Evolutionary conservation across 2,797 vertebrate species (phyloP).

Genomic region (Menidia menidia): DNA sequence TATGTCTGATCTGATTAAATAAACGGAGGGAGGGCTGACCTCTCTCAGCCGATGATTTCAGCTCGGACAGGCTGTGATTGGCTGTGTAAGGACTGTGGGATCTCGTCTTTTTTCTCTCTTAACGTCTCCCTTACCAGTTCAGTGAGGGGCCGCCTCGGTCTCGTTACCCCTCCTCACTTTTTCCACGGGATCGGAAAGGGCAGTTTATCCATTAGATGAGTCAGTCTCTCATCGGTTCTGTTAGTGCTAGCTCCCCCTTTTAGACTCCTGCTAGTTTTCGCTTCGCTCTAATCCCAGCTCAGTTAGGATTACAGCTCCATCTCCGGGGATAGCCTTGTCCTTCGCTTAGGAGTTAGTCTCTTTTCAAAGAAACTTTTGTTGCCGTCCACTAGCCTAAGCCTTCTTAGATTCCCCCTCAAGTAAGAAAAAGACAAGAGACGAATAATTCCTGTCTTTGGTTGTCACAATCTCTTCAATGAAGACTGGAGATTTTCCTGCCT

Average conservation of each 20-base stretch:
- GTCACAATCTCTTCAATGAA: slow-evolving; percentile 32
- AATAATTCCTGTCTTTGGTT: slow-evolving; percentile 37
- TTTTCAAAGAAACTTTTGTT: slow-evolving; percentile 65
- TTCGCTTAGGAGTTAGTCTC: slow-evolving; percentile 57
- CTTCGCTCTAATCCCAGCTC: slow-evolving; percentile 74
- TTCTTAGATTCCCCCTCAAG: slow-evolving; percentile 41
- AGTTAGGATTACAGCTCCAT: slow-evolving; percentile 67
- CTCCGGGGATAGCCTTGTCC: slow-evolving; percentile 59
- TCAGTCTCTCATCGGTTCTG: slow-evolving; percentile 65
- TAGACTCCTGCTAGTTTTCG: slow-evolving; percentile 56
- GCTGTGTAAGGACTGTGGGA: slow-evolving; percentile 54
- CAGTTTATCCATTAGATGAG: slow-evolving; percentile 67
- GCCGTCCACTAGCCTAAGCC: slow-evolving; percentile 61
- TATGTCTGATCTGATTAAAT: slow-evolving; percentile 55
- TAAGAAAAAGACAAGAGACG: slow-evolving; percentile 45
- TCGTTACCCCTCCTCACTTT: slow-evolving; percentile 45
- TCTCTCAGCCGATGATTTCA: slow-evolving; percentile 49
- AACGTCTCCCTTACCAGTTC: slow-evolving; percentile 57
- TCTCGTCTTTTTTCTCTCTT: slow-evolving; percentile 43
- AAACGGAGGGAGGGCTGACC: slow-evolving; percentile 37
- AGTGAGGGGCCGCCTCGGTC: slow-evolving; percentile 51
- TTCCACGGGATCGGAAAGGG: slow-evolving; percentile 52
- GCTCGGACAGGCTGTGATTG: slow-evolving; percentile 63
- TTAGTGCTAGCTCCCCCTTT: slow-evolving; percentile 51
- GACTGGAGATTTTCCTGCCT: slow-evolving; percentile 38